Evolutionary conservation across 30 jellyfish, hydroid and myxozoan genomes (phyloP), one percentile per base, ranked within the genome.

Genomic region (Morbakka virulenta): DNA sequence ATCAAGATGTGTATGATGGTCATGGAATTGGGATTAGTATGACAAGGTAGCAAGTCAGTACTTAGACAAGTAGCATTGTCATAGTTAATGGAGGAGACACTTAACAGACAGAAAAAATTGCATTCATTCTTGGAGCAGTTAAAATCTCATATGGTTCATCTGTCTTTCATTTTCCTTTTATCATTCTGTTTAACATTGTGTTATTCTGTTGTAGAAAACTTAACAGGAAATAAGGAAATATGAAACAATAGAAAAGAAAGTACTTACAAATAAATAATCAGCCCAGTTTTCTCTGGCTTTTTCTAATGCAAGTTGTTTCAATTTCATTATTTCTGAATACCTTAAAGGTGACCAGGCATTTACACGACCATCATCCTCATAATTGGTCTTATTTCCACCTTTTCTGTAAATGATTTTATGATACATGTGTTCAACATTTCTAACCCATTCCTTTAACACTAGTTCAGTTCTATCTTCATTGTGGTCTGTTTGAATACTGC

Each of bases 401-500:
- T 80, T 64, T 12, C 22, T 20, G 20, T 84, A 1, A 62, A 28
- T 57, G 67, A 91, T 72, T 13, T 79, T 47, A 14, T 75, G 87
- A 64, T 91, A 91, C 80, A 78, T 28, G 36, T 63, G 34, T 4
- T 64, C 71, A 9, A 90, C 96, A 75, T 91, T 91, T 27, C 68
- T 77, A 6, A 57, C 51, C 98, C 98, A 91, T 32, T 67, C 80
- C 26, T 82, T 74, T 20, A 91, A 30, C 51, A 80, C 69, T 35
- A 84, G 77, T 29, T 67, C 88, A 27, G 98, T 91, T 61, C 35
- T 80, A 72, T 91, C 98, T 72, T 91, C 96, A 79, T 91, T 91
- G 72, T 91, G 98, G 57, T 91, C 98, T 28, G 98, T 81, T 67
- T 91, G 98, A 13, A 91, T 84, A n/a, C 98, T 91, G 65, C 2